phyloP scores from a whole-genome alignment of 2,113 vertebrate genomes.

The Calonectris borealis region DNA sequence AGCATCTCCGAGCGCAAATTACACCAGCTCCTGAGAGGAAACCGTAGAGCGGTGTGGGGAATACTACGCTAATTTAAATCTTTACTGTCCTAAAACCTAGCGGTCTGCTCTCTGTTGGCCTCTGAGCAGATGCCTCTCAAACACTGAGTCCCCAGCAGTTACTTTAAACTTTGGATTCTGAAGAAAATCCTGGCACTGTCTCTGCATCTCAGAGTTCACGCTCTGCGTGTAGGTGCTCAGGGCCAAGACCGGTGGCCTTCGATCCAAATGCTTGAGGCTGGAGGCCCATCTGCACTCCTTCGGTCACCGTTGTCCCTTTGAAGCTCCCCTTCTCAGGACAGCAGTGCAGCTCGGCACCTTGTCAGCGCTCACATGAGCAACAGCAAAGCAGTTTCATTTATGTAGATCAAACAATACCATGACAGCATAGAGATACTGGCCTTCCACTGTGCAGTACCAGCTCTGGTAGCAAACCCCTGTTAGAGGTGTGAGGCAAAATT shows the following conservation, averaged over 20 bases:
- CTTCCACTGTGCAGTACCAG: background rate
- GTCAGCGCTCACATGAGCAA: fast-evolving
- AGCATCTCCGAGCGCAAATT: background rate
- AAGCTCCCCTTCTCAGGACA: background rate
- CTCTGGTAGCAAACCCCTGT: background rate
- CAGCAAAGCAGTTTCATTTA: background rate
- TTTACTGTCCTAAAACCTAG: background rate
- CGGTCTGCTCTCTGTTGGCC: fast-evolving
- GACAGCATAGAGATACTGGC: background rate
- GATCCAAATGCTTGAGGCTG: background rate
- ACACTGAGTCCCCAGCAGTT: background rate
- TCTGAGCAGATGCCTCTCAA: background rate
- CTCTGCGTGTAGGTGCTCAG: background rate
- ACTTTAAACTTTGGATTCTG: background rate
- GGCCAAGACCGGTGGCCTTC: background rate
- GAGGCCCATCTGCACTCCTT: background rate
- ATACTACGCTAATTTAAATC: background rate
- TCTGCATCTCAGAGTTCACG: background rate
- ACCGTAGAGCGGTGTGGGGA: fast-evolving
- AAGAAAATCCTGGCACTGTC: background rate
- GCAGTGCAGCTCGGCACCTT: background rate
- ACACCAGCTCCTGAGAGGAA: background rate
- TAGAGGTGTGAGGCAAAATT: background rate
- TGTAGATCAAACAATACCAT: background rate
- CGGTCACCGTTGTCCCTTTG: fast-evolving